These are phyloP conservation scores for Zaprionus inermis DNA, from an alignment of 1,140 invertebrate genomes.

Conservation along the genomic window DNA sequence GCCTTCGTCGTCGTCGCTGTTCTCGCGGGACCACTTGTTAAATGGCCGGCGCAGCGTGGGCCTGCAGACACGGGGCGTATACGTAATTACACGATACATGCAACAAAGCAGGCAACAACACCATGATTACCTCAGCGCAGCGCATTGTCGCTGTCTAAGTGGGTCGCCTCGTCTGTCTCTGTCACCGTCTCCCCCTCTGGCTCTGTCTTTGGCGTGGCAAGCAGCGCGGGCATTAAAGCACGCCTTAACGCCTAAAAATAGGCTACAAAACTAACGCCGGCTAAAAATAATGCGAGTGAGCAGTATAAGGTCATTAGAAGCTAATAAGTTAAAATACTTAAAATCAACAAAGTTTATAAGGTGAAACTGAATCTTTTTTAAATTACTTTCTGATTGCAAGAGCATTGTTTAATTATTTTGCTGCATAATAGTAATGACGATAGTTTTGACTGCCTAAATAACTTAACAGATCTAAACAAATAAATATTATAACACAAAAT, in stretches of 20 bases:
- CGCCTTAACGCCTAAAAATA: slow-evolving; percentile 44
- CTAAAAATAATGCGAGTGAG: neutral
- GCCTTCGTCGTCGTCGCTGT: neutral
- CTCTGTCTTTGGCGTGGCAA: slow-evolving; percentile 3
- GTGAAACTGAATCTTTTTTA: neutral
- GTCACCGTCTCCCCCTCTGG: slow-evolving; percentile 17
- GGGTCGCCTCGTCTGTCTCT: slow-evolving; percentile 42
- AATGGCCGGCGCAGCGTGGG: slow-evolving; percentile 44
- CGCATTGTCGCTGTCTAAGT: slow-evolving; percentile 28
- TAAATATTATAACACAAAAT: no score
- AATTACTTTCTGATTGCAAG: neutral
- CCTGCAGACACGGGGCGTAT: slow-evolving; percentile 46
- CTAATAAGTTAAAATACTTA: neutral
- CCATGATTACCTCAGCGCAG: slow-evolving; percentile 47
- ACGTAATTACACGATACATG: slow-evolving; percentile 47
- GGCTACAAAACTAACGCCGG: slow-evolving; percentile 20
- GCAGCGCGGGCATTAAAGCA: slow-evolving; percentile 15
- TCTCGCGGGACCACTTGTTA: slow-evolving; percentile 59
- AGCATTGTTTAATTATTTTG: neutral
- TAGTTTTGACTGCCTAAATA: neutral
- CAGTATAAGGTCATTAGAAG: no score
- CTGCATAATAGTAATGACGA: neutral
- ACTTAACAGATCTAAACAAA: neutral
- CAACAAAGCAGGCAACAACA: slow-evolving; percentile 26
- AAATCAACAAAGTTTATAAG: neutral